Conservation (phyloP, 2,888 invertebrate species). For the Petrolisthes manimaculis region DNA sequence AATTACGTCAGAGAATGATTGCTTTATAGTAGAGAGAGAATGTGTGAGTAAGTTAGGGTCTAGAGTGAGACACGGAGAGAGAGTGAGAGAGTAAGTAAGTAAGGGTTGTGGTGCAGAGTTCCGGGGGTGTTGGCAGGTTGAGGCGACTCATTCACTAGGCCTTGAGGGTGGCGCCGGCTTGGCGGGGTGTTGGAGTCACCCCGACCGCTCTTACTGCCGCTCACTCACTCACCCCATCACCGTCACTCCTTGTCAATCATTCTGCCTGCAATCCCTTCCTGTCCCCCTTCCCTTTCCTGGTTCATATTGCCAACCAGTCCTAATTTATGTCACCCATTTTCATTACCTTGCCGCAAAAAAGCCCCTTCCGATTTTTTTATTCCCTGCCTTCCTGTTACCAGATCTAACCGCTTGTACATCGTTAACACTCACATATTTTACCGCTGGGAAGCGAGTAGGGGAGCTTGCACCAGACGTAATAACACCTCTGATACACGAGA, state of each 20-base stretch:
- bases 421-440: too few species aligned
- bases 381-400: too few species aligned
- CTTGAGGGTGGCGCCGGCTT: conserved; percentile 44
- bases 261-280: neutral
- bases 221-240: conserved; percentile 1
- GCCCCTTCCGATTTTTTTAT: too few species aligned
- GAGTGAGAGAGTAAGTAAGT: neutral
- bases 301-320: neutral
- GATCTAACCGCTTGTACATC: too few species aligned
- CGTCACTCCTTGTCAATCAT: neutral
- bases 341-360: too few species aligned
- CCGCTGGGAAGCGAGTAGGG: too few species aligned
- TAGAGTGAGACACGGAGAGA: neutral
- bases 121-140: conserved; percentile 29
- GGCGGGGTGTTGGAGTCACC: conserved; percentile 26
- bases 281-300: neutral
- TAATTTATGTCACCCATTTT: neutral
- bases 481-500: too few species aligned
- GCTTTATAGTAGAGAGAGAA: neutral
- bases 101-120: neutral
- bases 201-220: neutral
- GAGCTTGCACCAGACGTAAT: too few species aligned
- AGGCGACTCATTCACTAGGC: conserved; percentile 43
- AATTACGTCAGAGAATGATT: neutral
- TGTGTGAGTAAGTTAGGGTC: neutral